Conservation (phyloP, 2,113 vertebrate species). For the Struthidea cinerea region DNA sequence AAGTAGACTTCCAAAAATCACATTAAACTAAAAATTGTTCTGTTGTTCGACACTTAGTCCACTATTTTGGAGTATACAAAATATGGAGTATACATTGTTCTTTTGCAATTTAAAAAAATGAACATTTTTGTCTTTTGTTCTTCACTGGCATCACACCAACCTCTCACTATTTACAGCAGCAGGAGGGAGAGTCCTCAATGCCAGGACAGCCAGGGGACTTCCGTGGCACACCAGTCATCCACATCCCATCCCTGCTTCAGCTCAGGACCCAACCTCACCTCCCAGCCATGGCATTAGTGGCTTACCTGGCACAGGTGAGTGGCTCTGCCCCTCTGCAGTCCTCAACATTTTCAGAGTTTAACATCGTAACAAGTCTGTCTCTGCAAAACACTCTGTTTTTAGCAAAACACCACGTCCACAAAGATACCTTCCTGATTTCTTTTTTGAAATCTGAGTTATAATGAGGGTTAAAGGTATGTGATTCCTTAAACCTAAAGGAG, state of each 20-base stretch:
- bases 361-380: background rate
- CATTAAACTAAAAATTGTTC: background rate
- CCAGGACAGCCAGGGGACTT: background rate
- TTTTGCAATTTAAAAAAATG: background rate
- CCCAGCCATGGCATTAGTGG: rapidly evolving
- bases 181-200: background rate
- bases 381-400: background rate
- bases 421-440: background rate
- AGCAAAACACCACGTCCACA: background rate
- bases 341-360: background rate
- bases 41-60: background rate
- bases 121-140: background rate
- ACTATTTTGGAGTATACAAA: background rate
- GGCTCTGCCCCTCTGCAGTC: background rate
- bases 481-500: background rate
- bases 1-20: background rate
- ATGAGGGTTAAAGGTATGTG: background rate
- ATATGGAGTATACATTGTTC: background rate
- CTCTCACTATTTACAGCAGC: background rate
- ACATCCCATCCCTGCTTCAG: background rate
- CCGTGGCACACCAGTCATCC: background rate
- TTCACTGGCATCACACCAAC: background rate
- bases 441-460: background rate
- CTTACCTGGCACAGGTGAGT: background rate
- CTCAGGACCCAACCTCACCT: background rate